phyloP scores from a whole-genome alignment of 2,888 invertebrate genomes.

The Nebria salina region DNA sequence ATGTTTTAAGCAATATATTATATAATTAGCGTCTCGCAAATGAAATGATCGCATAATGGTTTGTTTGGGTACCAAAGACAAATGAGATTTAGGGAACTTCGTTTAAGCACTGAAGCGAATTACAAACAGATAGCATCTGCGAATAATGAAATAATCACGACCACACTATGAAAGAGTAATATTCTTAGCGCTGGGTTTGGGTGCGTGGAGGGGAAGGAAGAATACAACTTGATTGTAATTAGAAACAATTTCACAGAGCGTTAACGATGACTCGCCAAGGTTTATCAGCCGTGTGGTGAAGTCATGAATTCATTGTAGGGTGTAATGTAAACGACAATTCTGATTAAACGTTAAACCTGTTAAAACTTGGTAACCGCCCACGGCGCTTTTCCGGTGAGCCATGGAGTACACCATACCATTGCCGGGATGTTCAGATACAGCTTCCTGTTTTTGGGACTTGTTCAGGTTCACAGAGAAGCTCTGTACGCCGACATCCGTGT shows the following conservation, averaged over 20 bases:
- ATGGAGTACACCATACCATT: not conserved
- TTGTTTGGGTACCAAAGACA: not conserved
- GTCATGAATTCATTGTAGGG: conserved; percentile 22
- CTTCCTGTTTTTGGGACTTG: conserved; percentile 5
- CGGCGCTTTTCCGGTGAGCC: conserved; percentile 22
- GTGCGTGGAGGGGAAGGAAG: not conserved
- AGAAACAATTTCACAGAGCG: conserved; percentile 40
- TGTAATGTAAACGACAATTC: conserved; percentile 33
- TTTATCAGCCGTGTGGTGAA: conserved; percentile 19
- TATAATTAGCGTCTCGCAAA: not conserved
- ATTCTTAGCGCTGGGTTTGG: not conserved
- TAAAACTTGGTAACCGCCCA: conserved; percentile 30
- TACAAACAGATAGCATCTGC: conserved; percentile 30
- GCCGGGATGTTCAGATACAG: conserved; percentile 39
- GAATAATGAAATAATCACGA: conserved; percentile 33
- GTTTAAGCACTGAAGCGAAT: conserved; percentile 9
- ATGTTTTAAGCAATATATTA: not conserved
- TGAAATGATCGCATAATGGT: not conserved
- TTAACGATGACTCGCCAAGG: conserved; percentile 25
- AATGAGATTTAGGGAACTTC: not conserved
- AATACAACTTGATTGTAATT: conserved; percentile 25
- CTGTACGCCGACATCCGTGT: not conserved
- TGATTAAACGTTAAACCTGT: conserved; percentile 35
- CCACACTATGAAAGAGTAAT: not conserved
- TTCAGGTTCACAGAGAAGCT: not conserved